phyloP scores from a whole-genome alignment of 2,888 invertebrate species.

The Drosophila anomelani region DNA sequence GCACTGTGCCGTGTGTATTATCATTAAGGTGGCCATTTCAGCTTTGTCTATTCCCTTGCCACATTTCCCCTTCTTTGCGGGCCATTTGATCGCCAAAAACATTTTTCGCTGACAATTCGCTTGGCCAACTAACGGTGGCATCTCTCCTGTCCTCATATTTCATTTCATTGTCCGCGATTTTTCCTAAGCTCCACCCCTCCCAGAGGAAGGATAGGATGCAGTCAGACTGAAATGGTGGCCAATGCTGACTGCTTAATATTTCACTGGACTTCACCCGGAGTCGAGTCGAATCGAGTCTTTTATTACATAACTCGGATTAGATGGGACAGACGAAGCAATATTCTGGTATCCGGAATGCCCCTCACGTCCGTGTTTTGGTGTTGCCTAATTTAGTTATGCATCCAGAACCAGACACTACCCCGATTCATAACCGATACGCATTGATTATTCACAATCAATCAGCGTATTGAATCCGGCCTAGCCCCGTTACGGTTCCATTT shows the following conservation, averaged over 20 bases:
- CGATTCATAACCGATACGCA: slow-evolving; percentile 39
- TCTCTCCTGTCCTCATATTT: slow-evolving; percentile 56
- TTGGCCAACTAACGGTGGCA: slow-evolving; percentile 36
- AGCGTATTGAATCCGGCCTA: slow-evolving; percentile 54
- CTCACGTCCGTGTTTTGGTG: slow-evolving; percentile 54
- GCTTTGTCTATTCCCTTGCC: slow-evolving; percentile 3
- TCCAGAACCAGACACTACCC: slow-evolving; percentile 26
- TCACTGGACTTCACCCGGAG: slow-evolving; percentile 44
- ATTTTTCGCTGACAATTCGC: slow-evolving; percentile 58
- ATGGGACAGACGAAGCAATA: slow-evolving; percentile 7
- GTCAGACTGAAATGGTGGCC: background rate
- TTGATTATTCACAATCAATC: slow-evolving; percentile 62
- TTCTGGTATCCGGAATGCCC: slow-evolving; percentile 50
- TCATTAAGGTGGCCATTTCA: slow-evolving; percentile 41
- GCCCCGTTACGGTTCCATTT: slow-evolving; percentile 22
- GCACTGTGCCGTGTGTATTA: slow-evolving; percentile 37
- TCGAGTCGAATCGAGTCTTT: slow-evolving; percentile 48
- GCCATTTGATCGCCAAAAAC: slow-evolving; percentile 42
- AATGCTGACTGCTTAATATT: slow-evolving; percentile 72
- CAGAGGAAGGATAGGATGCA: slow-evolving; percentile 24
- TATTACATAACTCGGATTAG: slow-evolving; percentile 69
- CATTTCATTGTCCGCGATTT: slow-evolving; percentile 60
- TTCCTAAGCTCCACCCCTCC: slow-evolving; percentile 7
- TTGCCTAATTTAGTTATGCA: slow-evolving; percentile 69
- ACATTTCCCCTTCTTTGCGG: background rate